Base-by-base conservation (phyloP, 2,888 invertebrate species). In the Ecliptopera silaceata region DNA sequence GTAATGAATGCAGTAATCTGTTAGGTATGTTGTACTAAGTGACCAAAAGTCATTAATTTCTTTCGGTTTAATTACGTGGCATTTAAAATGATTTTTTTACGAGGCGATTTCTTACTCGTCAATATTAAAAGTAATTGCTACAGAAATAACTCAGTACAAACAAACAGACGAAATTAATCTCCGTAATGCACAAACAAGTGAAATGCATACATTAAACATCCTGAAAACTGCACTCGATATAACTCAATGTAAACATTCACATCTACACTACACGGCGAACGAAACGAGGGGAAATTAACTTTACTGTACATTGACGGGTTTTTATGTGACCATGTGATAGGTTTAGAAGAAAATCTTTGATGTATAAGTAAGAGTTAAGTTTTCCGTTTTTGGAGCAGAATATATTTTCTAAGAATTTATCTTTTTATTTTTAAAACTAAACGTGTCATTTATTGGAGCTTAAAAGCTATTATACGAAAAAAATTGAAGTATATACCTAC, bases 171-270 rank as follows among this genome's bases (percentile, higher is more conserved):
- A n/a, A 42, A 44, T 51, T 44, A 44, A 38, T 51, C 17, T 34
- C 22, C n/a, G 51, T 44, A 43, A 50, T 51, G 44, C 38, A 44
- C 36, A 50, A 50, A 51, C 51, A 44, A 51, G 29, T 18, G 51
- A 51, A 42, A 44, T 44, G 51, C 51, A 44, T 51, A 44, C 36
- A 13, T 42, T 43, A 51, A 38, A 51, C 51, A 51, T 51, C 51
- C 51, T 44, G 17, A 36, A 49, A 43, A 36, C 17, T 26, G 50
- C 44, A 18, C 29, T 29, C 26, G 26, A 44, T 44, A 44, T 51
- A 51, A 29, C 51, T 26, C 34, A 17, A 36, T 5, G 31, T 42
- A 49, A 32, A 49, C 49, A 49, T 15, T 15, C 13, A 15, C 26
- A 6, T 26, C 10, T 26, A 26, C 26, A 26, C 34, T 36, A 13